Conservation (phyloP, 1,140 invertebrate genomes). For the Ceratina calcarata region DNA sequence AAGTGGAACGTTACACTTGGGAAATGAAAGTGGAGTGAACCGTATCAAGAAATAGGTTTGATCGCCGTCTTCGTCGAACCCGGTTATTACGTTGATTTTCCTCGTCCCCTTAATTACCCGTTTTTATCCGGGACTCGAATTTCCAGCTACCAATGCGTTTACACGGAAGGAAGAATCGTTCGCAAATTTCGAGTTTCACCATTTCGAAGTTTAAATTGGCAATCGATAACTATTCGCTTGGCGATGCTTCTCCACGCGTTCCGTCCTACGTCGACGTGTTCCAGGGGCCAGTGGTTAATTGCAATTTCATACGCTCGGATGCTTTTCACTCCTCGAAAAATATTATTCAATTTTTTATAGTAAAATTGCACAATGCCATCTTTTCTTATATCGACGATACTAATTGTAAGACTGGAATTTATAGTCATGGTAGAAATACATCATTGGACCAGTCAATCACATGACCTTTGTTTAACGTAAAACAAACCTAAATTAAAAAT, state of each 20-base stretch:
- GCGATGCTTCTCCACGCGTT: background rate
- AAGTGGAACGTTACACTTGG: constrained; percentile 15
- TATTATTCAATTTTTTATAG: too few species aligned
- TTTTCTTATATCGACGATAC: too few species aligned
- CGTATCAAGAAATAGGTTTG: constrained; percentile 5
- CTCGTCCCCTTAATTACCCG: background rate
- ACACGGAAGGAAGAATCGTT: background rate
- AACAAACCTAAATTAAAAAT: too few species aligned
- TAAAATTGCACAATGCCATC: too few species aligned
- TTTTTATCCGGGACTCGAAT: background rate
- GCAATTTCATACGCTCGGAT: constrained; percentile 1
- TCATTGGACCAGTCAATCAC: too few species aligned
- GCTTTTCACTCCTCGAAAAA: background rate
- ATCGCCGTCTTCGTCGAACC: background rate
- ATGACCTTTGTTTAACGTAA: too few species aligned
- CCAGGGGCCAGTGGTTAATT: constrained; percentile 19
- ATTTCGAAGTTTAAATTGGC: constrained; percentile 53
- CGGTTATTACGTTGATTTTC: background rate
- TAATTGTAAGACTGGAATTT: too few species aligned
- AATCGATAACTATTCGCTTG: background rate
- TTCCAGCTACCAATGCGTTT: background rate
- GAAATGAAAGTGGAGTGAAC: constrained; percentile 1
- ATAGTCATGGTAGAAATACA: too few species aligned
- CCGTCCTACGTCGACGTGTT: background rate
- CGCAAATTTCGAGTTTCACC: background rate